These are phyloP conservation scores for Drosophila nikananu DNA, from an alignment of 1,140 invertebrate species.

Conservation along the genomic window DNA sequence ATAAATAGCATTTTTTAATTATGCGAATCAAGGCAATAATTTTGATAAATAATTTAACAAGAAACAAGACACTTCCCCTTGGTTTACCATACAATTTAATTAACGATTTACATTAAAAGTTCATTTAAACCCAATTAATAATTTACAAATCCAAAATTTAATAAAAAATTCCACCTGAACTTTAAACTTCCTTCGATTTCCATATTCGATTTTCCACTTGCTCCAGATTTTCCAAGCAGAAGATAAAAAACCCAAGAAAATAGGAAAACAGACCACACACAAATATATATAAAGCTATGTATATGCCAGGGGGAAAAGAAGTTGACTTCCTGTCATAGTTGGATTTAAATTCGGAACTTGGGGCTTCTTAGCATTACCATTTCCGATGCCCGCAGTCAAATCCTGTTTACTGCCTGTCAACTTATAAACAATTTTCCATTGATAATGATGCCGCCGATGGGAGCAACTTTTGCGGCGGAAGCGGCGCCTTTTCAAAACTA, in stretches of 20 bases:
- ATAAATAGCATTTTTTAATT: too few relatives aligned
- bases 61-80: too few relatives aligned
- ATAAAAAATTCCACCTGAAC: background rate
- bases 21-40: too few relatives aligned
- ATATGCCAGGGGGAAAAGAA: background rate
- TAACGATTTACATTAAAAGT: background rate
- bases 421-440: slow-evolving; percentile 80
- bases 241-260: background rate
- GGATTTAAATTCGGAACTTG: slow-evolving; percentile 60
- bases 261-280: slow-evolving; percentile 37
- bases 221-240: slow-evolving; percentile 24
- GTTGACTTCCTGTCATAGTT: slow-evolving; percentile 59
- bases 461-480: slow-evolving; percentile 73
- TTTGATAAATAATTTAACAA: too few relatives aligned
- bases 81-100: background rate
- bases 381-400: slow-evolving; percentile 67
- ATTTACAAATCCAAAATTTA: too few relatives aligned
- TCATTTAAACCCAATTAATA: background rate
- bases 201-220: slow-evolving; percentile 45
- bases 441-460: slow-evolving; percentile 49
- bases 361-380: slow-evolving; percentile 42
- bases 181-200: slow-evolving; percentile 1
- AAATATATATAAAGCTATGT: background rate
- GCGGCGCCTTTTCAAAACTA: slow-evolving; percentile 40
- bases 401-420: slow-evolving; percentile 81